Base-by-base conservation (phyloP, 1,140 invertebrate species). In the Conus betulinus region DNA sequence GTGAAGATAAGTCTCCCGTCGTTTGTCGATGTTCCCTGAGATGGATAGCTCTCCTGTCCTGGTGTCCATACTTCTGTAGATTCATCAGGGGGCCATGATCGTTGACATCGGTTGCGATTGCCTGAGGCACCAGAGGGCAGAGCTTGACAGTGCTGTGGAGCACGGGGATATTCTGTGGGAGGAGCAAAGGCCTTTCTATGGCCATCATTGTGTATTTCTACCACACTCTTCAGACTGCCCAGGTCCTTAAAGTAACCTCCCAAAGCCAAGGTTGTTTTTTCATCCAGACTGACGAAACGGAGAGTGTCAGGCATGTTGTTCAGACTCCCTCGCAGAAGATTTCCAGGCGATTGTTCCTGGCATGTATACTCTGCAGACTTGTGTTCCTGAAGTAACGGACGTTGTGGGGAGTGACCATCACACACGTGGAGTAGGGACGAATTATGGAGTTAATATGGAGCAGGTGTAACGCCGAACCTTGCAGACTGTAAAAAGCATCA, bases 371-470 rank as follows among this genome's bases (percentile, higher is more conserved):
- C 25, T 63, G n/a, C 23, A 88, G 25, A 27, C 81, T 88, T 23
- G 90, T 90, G 39, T 90, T 87, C 51, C 76, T 76, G 15, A 90
- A 85, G 55, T 89, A 89, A 52, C 85, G 84, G 4, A 87, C 39
- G 53, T 89, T 76, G 27, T 79, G 3, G 20, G n/a, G 23, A 25
- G 27, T 53, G 11, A 90, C n/a, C 27, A 55, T 25, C 17, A 88
- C 86, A 39, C 82, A 81, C 17, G 76, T 27, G 27, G 76, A 82
- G 76, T 78, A 89, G 51, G 88, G 88, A 3, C 15, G 15, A 27
- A 87, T 52, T 3, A 89, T 57, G 5, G 84, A 71, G 52, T 87
- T 81, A 27, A 79, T 53, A 27, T 89, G 71, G 8, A 90, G 81
- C 6, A 3, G 1, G 60, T 60, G n/a, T n/a, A 90, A 76, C 15